These are phyloP conservation scores for Orientallactaga sibirica DNA, from an alignment of 2,797 vertebrate genomes.

Conservation along the genomic window DNA sequence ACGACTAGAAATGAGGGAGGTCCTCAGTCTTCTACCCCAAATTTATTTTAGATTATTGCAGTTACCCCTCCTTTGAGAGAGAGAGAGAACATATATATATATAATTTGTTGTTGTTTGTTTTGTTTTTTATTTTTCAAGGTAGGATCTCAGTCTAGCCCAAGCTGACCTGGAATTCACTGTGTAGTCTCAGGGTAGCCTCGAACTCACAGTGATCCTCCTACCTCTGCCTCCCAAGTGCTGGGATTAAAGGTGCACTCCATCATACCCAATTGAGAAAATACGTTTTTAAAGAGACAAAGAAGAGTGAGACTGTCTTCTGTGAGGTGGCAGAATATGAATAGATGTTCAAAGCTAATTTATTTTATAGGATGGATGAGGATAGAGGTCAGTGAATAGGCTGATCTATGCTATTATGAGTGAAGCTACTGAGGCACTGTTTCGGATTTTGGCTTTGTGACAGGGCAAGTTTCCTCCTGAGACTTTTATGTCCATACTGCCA, in stretches of 20 bases:
- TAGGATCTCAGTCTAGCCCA: too few relatives aligned
- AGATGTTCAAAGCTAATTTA: not conserved
- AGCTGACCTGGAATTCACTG: too few relatives aligned
- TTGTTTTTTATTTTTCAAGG: too few relatives aligned
- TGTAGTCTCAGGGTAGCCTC: too few relatives aligned
- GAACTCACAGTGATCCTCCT: too few relatives aligned
- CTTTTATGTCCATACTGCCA: rapidly evolving
- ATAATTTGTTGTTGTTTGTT: too few relatives aligned
- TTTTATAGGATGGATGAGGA: not conserved
- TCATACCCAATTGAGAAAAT: not conserved
- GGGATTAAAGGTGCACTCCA: too few relatives aligned
- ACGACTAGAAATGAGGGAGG: not conserved
- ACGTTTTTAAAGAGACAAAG: not conserved
- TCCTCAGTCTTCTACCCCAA: not conserved
- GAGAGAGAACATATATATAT: not conserved
- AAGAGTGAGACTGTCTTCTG: not conserved
- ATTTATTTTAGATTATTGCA: not conserved
- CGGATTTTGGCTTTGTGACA: not conserved
- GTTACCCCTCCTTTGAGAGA: not conserved
- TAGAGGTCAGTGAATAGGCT: not conserved
- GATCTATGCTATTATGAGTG: not conserved
- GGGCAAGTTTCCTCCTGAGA: not conserved
- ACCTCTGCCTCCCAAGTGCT: too few relatives aligned
- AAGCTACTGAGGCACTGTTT: not conserved
- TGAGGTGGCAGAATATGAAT: not conserved